Conservation (phyloP, 2,888 invertebrate species). For the Ctena decussata region DNA sequence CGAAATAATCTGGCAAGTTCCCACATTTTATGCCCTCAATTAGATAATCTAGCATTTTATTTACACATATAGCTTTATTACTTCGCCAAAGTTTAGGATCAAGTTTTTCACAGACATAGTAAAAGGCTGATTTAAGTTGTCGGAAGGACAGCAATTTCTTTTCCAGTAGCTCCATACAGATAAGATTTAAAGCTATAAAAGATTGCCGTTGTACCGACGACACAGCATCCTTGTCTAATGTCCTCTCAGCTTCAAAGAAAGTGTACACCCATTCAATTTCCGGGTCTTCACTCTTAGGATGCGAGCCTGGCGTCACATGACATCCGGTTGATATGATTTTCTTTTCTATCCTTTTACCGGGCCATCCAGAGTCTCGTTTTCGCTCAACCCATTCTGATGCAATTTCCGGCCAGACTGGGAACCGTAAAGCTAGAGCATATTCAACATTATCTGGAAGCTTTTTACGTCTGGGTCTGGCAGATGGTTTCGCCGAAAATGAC, state of each 20-base stretch:
- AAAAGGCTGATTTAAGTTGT: slow-evolving; percentile 72
- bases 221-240: slow-evolving; percentile 68
- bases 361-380: slow-evolving; percentile 69
- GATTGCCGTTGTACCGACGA: slow-evolving; percentile 72
- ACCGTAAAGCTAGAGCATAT: slow-evolving; percentile 66
- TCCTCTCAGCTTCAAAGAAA: slow-evolving; percentile 71
- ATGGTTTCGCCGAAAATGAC: slow-evolving; percentile 46
- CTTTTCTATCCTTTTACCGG: slow-evolving; percentile 64
- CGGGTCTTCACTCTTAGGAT: slow-evolving; percentile 62
- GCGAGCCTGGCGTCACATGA: slow-evolving; percentile 69
- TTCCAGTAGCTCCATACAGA: slow-evolving; percentile 62
- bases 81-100: slow-evolving; percentile 70
- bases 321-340: slow-evolving; percentile 64
- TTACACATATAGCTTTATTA: slow-evolving; percentile 66
- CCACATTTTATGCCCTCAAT: slow-evolving; percentile 64
- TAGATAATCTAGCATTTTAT: slow-evolving; percentile 67
- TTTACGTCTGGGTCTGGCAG: slow-evolving; percentile 33
- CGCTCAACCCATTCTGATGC: slow-evolving; percentile 67
- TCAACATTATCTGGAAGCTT: slow-evolving; percentile 62
- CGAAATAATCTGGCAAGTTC: slow-evolving; percentile 72
- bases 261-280: slow-evolving; percentile 74
- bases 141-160: slow-evolving; percentile 55
- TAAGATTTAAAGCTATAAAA: slow-evolving; percentile 68
- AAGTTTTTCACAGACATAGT: slow-evolving; percentile 71
- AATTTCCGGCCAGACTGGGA: slow-evolving; percentile 69